Conservation (phyloP, 2,888 invertebrate genomes). For the Dicranocentrus wangi region DNA sequence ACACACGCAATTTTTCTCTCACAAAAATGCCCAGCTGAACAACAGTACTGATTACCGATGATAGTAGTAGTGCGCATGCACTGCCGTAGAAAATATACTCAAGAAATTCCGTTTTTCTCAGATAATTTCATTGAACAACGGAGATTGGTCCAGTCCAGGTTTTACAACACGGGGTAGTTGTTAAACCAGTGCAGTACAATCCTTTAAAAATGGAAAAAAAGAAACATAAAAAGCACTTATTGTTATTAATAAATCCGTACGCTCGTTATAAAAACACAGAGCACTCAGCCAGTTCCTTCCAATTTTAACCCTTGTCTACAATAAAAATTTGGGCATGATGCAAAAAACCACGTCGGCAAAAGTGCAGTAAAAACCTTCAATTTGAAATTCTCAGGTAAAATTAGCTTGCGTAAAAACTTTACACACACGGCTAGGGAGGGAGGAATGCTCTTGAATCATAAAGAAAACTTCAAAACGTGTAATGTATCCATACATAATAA, state of each 20-base stretch:
- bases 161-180: not conserved
- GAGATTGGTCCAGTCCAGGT: constrained; percentile 37
- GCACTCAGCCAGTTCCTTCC: too few species aligned
- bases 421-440: not conserved
- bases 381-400: not conserved
- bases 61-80: not conserved
- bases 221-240: too few species aligned
- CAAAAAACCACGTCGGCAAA: not conserved
- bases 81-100: not conserved
- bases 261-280: not conserved
- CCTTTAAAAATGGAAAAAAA: too few species aligned
- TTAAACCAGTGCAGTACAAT: too few species aligned
- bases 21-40: not conserved
- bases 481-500: not conserved
- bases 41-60: constrained; percentile 35
- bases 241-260: too few species aligned
- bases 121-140: constrained; percentile 16
- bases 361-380: constrained; percentile 11
- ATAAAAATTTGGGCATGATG: too few species aligned
- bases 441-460: not conserved
- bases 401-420: too few species aligned
- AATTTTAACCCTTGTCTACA: too few species aligned
- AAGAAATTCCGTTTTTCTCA: constrained; percentile 45
- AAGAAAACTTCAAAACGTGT: constrained; percentile 12
- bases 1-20: constrained; percentile 51